Conservation (phyloP, 1,140 invertebrate species). For the Kradibia gibbosae region DNA sequence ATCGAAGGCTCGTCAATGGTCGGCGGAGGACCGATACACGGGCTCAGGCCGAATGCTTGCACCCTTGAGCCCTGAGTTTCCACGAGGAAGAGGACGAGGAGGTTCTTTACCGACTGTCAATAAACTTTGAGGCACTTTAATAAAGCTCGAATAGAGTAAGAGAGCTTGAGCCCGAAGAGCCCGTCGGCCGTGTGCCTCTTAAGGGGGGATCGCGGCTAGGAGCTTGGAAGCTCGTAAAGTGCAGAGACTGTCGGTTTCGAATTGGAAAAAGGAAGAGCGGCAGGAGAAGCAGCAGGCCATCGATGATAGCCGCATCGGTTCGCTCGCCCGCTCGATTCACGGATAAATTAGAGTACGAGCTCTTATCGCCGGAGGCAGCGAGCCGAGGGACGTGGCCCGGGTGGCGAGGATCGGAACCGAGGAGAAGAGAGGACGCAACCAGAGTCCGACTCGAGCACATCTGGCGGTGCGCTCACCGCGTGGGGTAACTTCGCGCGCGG, state of each 20-base stretch:
- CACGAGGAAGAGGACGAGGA: background rate
- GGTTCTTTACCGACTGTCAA: background rate
- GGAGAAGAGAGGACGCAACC: background rate
- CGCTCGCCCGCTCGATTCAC: background rate
- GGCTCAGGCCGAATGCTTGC: too few relatives aligned
- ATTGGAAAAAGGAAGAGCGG: too few relatives aligned
- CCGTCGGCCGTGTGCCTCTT: too few relatives aligned
- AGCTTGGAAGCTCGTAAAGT: too few relatives aligned
- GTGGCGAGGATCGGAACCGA: background rate
- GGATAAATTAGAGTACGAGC: background rate
- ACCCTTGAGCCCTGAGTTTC: too few relatives aligned
- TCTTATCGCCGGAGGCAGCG: background rate
- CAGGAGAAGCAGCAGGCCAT: too few relatives aligned
- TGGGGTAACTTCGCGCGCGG: slow-evolving; percentile 17
- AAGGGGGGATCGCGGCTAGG: too few relatives aligned
- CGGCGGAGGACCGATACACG: too few relatives aligned
- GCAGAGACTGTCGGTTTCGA: too few relatives aligned
- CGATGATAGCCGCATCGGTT: background rate
- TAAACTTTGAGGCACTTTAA: background rate
- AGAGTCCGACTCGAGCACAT: background rate
- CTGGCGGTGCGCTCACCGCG: background rate
- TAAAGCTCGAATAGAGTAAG: too few relatives aligned
- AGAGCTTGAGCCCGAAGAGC: too few relatives aligned
- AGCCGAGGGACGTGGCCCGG: background rate
- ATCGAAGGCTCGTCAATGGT: too few relatives aligned